Evolutionary conservation across 2,113 vertebrate genomes (phyloP), one percentile per base, ranked within the genome.

Genomic region (Hippolais icterina): DNA sequence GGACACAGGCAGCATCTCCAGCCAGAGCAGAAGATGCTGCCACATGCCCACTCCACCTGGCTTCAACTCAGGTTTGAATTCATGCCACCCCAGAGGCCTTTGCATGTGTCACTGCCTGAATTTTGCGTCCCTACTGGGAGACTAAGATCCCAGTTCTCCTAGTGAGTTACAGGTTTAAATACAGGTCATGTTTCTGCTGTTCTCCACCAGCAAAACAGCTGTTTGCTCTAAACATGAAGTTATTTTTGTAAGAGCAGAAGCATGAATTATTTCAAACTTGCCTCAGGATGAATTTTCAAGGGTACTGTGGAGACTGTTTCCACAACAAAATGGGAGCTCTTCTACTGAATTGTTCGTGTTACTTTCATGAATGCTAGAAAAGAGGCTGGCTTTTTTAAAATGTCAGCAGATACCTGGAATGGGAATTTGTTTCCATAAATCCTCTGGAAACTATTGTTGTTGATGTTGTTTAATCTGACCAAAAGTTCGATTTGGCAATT

Each of bases 181-280:
- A 69, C 57, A 57, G 63, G 57, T 72, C 79, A 46, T 29, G 35
- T 87, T 84, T 87, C 68, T 75, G 56, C 88, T 37, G 6, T 60
- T 63, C 47, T 93, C 59, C 46, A 87, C 37, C 76, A 92, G 68
- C 41, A 83, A 78, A 69, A 87, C 88, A 87, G 72, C 85, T 92
- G 83, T 93, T 96, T 93, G 80, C 56, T 92, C 68, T 64, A 88
- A 95, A 92, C 69, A 90, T 19, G n/a, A 82, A 86, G 60, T 90
- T 92, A 89, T 92, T 95, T 95, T 93, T 90, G 18, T 49, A 68
- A 94, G 92, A 92, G 93, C 35, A 87, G 84, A 90, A 95, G 72
- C 88, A 90, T 89, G 88, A 93, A 96, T 96, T 83, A 96, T 95
- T 93, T 88, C 92, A 93, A 75, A 79, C 52, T 96, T 89, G 96